These are phyloP conservation scores for Vidua macroura DNA, from an alignment of 2,113 vertebrate genomes.

Conservation along the genomic window DNA sequence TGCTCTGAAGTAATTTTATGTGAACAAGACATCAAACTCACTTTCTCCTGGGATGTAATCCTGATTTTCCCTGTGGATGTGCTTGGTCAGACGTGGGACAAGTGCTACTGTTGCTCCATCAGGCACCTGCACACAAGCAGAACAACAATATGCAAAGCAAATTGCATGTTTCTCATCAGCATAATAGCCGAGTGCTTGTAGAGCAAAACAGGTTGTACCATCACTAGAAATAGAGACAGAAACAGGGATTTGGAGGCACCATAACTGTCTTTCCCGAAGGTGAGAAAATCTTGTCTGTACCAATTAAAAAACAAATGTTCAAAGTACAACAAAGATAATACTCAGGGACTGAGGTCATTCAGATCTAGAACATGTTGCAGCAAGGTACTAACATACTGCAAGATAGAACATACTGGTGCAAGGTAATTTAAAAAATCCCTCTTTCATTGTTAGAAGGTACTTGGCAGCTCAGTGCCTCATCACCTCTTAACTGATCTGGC, in stretches of 20 bases:
- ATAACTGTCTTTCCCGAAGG: background rate
- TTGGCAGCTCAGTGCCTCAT: background rate
- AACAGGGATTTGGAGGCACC: background rate
- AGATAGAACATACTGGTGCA: background rate
- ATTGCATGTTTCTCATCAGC: background rate
- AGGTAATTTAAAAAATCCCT: background rate
- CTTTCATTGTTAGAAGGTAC: background rate
- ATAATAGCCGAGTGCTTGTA: background rate
- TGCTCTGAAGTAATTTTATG: background rate
- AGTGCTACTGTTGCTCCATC: slow-evolving; percentile 93
- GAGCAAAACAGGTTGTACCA: background rate
- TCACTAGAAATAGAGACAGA: background rate
- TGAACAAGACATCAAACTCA: slow-evolving; percentile 72
- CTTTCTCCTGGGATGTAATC: slow-evolving; percentile 96
- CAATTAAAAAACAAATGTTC: background rate
- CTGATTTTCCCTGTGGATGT: slow-evolving; percentile 92
- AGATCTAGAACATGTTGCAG: background rate
- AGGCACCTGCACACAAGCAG: slow-evolving; percentile 82
- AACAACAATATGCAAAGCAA: background rate
- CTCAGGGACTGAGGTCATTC: background rate
- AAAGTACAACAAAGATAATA: background rate
- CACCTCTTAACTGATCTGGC: background rate
- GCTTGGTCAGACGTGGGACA: slow-evolving; percentile 92
- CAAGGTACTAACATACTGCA: background rate
- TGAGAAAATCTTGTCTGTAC: background rate